phyloP scores from a whole-genome alignment of 2,888 invertebrate species.

The Heteromurus nitidus region DNA sequence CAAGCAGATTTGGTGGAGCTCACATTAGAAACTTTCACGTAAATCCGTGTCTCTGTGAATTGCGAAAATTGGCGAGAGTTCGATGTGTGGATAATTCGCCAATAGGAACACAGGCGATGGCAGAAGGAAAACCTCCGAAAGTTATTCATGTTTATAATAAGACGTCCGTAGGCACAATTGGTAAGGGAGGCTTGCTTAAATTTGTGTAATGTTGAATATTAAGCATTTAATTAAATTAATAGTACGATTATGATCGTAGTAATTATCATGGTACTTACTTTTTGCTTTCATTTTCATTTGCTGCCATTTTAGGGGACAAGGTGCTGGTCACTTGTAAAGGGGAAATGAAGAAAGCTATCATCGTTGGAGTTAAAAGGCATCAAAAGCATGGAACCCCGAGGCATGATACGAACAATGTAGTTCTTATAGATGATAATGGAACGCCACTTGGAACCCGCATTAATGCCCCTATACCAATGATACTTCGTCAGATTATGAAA shows the following conservation, averaged over 20 bases:
- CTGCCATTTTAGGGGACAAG: conserved; percentile 82
- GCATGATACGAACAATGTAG: conserved; percentile 96
- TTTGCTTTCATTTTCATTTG: not conserved
- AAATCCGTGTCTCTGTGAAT: conserved; percentile 38
- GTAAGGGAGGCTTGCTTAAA: conserved; percentile 75
- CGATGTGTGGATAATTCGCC: conserved; percentile 98
- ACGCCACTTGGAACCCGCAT: conserved; percentile 96
- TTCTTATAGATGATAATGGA: conserved; percentile 95
- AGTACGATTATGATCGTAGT: not conserved
- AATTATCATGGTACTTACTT: not conserved
- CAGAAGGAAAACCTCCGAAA: conserved; percentile 93
- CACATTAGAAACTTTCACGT: conserved; percentile 45
- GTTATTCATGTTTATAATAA: conserved; percentile 96
- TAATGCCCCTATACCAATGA: conserved; percentile 94
- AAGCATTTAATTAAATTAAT: not conserved
- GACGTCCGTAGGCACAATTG: conserved; percentile 80
- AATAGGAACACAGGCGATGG: conserved; percentile 95
- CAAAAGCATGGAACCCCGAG: conserved; percentile 89
- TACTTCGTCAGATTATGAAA: conserved; percentile 88
- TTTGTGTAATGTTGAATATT: not conserved
- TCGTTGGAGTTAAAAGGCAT: conserved; percentile 90
- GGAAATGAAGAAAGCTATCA: conserved; percentile 93
- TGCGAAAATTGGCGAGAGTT: conserved; percentile 82
- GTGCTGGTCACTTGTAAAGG: conserved; percentile 95
- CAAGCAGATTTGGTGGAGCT: not conserved